phyloP scores from a whole-genome alignment of 2,797 vertebrate species.

The Lophotriccus pileatus region DNA sequence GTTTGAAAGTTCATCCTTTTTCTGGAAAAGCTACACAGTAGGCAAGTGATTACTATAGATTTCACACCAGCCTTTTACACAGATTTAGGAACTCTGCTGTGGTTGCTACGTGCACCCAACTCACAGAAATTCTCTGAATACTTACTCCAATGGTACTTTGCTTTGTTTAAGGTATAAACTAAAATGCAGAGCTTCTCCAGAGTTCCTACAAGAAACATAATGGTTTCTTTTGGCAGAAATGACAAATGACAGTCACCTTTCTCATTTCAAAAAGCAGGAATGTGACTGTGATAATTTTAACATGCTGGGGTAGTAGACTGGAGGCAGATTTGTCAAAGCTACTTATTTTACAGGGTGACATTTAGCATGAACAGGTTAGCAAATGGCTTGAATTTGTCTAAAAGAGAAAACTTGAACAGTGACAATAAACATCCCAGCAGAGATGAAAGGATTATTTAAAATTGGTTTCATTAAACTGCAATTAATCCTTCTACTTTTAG shows the following conservation, averaged over 20 bases:
- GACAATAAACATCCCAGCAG: conserved; percentile 71
- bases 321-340: background rate
- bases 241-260: conserved; percentile 26
- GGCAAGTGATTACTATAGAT: background rate
- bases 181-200: background rate
- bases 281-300: conserved; percentile 41
- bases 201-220: background rate
- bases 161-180: background rate
- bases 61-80: background rate
- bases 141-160: background rate
- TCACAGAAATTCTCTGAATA: background rate
- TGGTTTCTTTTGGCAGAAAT: background rate
- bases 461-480: conserved; percentile 73
- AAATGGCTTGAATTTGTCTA: conserved; percentile 59
- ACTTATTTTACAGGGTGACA: conserved; percentile 58
- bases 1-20: background rate
- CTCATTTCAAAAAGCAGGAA: conserved; percentile 17
- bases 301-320: background rate
- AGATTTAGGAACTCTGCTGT: background rate
- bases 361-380: conserved; percentile 69
- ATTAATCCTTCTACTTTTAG: conserved; percentile 68
- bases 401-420: conserved; percentile 61
- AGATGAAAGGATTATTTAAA: conserved; percentile 67
- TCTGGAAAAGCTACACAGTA: background rate
- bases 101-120: background rate